Conservation (phyloP, 1,140 invertebrate species). For the Anoplolepis gracilipes region DNA sequence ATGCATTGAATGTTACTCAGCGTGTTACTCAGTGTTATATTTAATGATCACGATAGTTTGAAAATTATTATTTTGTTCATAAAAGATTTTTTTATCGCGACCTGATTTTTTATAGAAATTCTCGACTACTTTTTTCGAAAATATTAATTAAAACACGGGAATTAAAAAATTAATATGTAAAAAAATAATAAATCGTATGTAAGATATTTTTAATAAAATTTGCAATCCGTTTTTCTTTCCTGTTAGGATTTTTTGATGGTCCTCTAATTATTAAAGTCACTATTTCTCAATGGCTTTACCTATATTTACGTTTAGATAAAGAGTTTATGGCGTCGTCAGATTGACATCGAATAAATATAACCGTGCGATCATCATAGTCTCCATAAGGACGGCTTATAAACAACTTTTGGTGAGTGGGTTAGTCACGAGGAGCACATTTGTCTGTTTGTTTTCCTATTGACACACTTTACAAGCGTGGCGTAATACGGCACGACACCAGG, state of each 20-base stretch:
- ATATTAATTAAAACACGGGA: not conserved
- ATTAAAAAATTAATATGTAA: not conserved
- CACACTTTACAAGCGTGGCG: conserved; percentile 67
- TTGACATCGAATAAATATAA: not conserved
- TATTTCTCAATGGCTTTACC: not conserved
- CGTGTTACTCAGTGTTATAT: not conserved
- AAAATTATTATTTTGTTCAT: not conserved
- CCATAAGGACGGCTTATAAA: not conserved
- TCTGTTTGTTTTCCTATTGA: conserved; percentile 72
- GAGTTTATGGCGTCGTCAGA: not conserved
- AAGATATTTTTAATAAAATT: not conserved
- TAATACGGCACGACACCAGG: conserved; percentile 45
- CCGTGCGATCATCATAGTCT: conserved; percentile 6
- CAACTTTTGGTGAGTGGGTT: conserved; percentile 64
- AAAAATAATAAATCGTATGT: not conserved
- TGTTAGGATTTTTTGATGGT: not conserved
- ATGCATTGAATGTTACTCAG: not conserved
- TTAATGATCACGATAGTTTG: not conserved
- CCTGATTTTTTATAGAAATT: not conserved
- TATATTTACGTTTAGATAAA: conserved; percentile 1
- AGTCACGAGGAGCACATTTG: conserved; percentile 64
- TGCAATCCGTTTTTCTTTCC: not conserved
- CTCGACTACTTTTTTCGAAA: not conserved
- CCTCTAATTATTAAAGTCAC: not conserved
- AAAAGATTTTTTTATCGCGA: not conserved